Evolutionary conservation across 2,113 vertebrate genomes (phyloP).

Genomic region (Lipophrys pholis): DNA sequence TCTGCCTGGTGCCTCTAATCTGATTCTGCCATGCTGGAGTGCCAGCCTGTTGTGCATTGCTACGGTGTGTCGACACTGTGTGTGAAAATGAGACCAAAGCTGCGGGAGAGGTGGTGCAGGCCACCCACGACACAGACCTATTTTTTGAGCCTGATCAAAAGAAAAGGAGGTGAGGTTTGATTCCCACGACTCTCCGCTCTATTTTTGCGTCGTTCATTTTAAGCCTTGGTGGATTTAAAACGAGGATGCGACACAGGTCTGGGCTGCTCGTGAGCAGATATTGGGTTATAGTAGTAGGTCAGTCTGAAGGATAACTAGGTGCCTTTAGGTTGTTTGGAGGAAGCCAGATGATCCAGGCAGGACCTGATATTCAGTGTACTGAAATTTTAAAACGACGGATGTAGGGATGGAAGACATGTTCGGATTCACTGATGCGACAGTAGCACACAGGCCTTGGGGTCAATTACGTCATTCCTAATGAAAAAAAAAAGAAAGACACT

Average conservation of each 20-base stretch:
- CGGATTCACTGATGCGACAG: slow-evolving; percentile 35
- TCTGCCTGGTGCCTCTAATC: slow-evolving; percentile 41
- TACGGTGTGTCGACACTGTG: background rate
- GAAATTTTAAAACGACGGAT: slow-evolving; percentile 2
- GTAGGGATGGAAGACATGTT: slow-evolving; percentile 19
- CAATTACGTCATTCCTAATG: slow-evolving; percentile 61
- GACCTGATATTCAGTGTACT: background rate
- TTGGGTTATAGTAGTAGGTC: background rate
- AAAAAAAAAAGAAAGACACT: slow-evolving; percentile 34
- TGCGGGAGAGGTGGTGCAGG: slow-evolving; percentile 4
- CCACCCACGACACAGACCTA: slow-evolving; percentile 31
- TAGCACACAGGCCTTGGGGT: slow-evolving; percentile 39
- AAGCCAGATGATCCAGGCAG: background rate
- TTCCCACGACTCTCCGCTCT: slow-evolving; percentile 46
- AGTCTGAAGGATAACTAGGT: background rate
- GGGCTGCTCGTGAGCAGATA: background rate
- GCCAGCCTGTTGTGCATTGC: slow-evolving; percentile 22
- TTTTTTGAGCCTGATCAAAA: slow-evolving; percentile 48
- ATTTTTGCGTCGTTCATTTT: slow-evolving; percentile 48
- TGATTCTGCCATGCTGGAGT: slow-evolving; percentile 40
- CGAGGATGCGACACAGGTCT: slow-evolving; percentile 22
- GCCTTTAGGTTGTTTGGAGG: background rate
- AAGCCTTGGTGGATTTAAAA: slow-evolving; percentile 22
- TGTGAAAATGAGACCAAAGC: slow-evolving; percentile 31
- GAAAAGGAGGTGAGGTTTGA: slow-evolving; percentile 48